Evolutionary conservation across 2,113 vertebrate genomes (phyloP), one percentile per base, ranked within the genome.

Genomic region (Prionailurus bengalensis): DNA sequence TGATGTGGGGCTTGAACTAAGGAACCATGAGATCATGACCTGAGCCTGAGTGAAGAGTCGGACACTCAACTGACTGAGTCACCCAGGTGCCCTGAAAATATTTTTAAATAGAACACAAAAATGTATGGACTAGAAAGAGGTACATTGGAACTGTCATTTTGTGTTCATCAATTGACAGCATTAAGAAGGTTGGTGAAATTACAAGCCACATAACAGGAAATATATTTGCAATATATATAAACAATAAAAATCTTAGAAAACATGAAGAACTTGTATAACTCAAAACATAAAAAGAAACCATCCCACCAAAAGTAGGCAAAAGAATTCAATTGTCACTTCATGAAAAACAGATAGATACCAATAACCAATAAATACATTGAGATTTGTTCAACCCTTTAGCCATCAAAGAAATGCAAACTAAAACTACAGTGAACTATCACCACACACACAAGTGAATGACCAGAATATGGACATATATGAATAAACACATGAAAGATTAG

Each of bases 241-340:
- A 3, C 7, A 48, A 48, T 5, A 21, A 87, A 61, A 10, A 4
- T 5, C 15, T 71, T 55, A 17, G 14, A 91, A 65, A 78, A 84
- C 15, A 29, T 45, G 23, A 71, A 68, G 14, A 82, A 29, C 9
- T 73, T 94, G 70, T 1, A 17, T 70, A 91, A 91, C 84, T 80
- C 21, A 92, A 88, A 80, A 92, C 51, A 65, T 81, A 93, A 68
- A 90, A 73, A 82, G 31, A 89, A 92, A 66, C 23, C 39, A 66
- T 73, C 3, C 5, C 76, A 66, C n/a, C n/a, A 87, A 10, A 71
- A 91, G 83, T 96, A n/a, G 33, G 4, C n/a, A 85, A 71, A 80
- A 92, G 1, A 85, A 76, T 66, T 87, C 19, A 66, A 9, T 8
- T 55, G 21, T 19, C 19, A 29, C 36, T 84, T 89, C 55, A 84